These are phyloP conservation scores for Numida meleagris DNA, from an alignment of 2,113 vertebrate species.

Conservation along the genomic window DNA sequence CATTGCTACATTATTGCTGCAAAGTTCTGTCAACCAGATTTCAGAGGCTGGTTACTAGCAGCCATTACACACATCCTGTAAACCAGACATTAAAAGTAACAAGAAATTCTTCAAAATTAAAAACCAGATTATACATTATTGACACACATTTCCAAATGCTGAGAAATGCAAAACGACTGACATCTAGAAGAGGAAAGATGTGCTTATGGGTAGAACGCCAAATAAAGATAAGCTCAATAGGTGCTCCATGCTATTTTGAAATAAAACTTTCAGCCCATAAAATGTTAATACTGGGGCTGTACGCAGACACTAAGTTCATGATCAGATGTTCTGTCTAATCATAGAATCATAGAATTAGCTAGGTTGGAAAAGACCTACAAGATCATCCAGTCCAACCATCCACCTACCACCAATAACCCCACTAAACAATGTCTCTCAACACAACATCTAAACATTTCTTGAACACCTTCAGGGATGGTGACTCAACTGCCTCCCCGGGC, in stretches of 20 bases:
- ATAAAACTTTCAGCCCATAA: background rate
- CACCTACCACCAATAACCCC: too few species aligned
- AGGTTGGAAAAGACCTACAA: too few species aligned
- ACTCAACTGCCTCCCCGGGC: too few species aligned
- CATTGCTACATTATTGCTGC: background rate
- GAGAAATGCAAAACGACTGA: background rate
- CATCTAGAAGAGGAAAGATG: background rate
- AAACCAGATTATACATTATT: background rate
- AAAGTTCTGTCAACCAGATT: background rate
- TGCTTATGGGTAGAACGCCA: background rate
- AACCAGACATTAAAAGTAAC: background rate
- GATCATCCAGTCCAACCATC: too few species aligned
- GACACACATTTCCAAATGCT: background rate
- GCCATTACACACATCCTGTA: background rate
- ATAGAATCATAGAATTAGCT: too few species aligned
- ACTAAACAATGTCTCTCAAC: too few species aligned
- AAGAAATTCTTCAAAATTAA: background rate
- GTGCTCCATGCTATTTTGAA: background rate
- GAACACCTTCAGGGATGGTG: too few species aligned
- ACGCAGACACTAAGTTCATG: background rate
- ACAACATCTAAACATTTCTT: too few species aligned
- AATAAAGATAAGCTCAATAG: background rate
- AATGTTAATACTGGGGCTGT: background rate
- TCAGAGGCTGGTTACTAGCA: background rate
- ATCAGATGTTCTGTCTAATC: background rate